Evolutionary conservation across 1,140 invertebrate genomes (phyloP), one percentile per base, ranked within the genome.

Genomic region (Chironomus tepperi): DNA sequence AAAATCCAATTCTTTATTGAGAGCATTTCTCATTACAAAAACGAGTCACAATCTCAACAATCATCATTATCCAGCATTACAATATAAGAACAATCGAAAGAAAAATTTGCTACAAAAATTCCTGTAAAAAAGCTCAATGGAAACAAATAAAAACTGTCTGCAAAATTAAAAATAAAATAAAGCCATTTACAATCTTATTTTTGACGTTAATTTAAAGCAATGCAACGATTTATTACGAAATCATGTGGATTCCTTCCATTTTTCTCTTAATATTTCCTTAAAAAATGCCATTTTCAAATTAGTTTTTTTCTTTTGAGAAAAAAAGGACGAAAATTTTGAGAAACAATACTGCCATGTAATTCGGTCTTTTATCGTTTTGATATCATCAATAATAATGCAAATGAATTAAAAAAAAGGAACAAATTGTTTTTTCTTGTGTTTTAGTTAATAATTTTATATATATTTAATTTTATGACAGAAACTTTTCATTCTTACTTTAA

Each of bases 171-270:
- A 57, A 57, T 57, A 57, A 57, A 57, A n/a, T n/a, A n/a, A 57
- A 57, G 47, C 47, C 47, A 57, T 57, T 34, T 5, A 57, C 9
- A 15, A 12, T 57, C 15, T 57, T 34, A 2, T 47, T 57, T 57
- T 57, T 57, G 0, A 57, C 47, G 47, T 57, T 57, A 57, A 57
- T 57, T 57, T 57, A 57, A 57, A 57, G 47, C 47, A 57, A 57
- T 57, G 47, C 47, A 57, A 57, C 47, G 47, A 57, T 57, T 57
- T 57, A 57, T 57, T 57, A 57, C 47, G 47, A 57, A 57, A 57
- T 57, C 47, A 57, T 57, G 10, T 57, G 12, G 12, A n/a, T 57
- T n/a, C 47, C n/a, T 57, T 57, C 47, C 47, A 34, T 57, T 57
- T n/a, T 12, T 57, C 12, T 57, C 47, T n/a, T n/a, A 57, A 57